These are phyloP conservation scores for Thalassarche chlororhynchos DNA, from an alignment of 2,113 vertebrate species.

Conservation along the genomic window DNA sequence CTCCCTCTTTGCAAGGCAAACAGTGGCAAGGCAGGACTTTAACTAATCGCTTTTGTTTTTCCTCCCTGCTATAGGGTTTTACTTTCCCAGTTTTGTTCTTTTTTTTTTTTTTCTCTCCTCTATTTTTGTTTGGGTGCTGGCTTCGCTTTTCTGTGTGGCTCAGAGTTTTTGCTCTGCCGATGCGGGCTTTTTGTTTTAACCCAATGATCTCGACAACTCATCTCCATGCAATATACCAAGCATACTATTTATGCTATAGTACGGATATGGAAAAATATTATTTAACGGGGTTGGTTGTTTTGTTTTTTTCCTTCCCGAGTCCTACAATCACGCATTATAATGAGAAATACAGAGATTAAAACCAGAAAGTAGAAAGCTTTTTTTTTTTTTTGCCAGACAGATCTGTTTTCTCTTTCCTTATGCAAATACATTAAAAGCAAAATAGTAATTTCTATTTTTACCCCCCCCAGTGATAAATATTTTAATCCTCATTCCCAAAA, in stretches of 20 bases:
- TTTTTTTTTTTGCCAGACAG: neutral
- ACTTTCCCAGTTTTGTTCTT: too few species aligned
- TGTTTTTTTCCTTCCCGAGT: neutral
- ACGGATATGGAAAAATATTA: neutral
- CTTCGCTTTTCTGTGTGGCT: neutral
- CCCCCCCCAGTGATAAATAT: neutral
- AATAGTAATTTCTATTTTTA: neutral
- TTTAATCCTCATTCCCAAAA: constrained; percentile 7
- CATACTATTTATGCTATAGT: neutral
- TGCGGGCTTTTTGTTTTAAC: neutral
- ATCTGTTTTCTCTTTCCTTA: constrained; percentile 9
- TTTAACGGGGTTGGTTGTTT: neutral
- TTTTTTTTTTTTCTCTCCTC: neutral
- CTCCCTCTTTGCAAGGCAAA: constrained; percentile 69
- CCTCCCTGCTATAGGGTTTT: neutral
- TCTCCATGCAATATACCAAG: neutral
- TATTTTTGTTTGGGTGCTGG: neutral
- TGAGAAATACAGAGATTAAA: neutral
- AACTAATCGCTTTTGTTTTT: constrained; percentile 58
- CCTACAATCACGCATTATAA: neutral
- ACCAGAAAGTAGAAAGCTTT: neutral
- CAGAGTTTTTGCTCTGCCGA: neutral
- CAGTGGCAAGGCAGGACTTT: constrained; percentile 50
- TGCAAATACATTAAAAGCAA: constrained; percentile 44
- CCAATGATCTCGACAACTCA: neutral